Base-by-base conservation (phyloP, 2,888 invertebrate genomes). In the Aspidiotus rigidus region DNA sequence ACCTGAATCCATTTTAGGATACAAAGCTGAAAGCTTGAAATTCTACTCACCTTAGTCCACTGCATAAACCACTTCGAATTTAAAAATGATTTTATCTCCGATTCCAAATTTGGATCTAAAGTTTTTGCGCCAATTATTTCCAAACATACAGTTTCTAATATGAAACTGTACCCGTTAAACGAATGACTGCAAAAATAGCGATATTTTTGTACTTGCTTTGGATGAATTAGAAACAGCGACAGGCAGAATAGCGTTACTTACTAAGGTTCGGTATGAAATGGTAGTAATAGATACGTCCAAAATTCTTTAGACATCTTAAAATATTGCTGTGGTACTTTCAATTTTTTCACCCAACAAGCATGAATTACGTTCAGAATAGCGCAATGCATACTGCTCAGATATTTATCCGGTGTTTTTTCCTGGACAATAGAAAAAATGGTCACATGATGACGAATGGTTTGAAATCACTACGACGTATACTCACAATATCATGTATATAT, bases 131-230 rank as follows among this genome's bases (percentile, higher is more conserved):
- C 15, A 7, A 49, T 17, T 13, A 67, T 67, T 67, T 67, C 67
- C 67, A 67, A 59, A n/a, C 67, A 67, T 15, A 67, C 42, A 6
- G 67, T 67, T 67, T 67, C 67, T 40, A 67, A 67, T 49, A 67
- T 60, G 53, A 67, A 67, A 44, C 59, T 49, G 40, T 67, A 67
- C n/a, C 67, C 67, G 44, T 60, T 60, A 15, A 67, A 67, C 7
- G 67, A 49, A 2, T 49, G 49, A 7, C 67, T 67, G 17, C 56
- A 59, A 59, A 11, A 28, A 13, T 10, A 28, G 6, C 16, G 5
- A 28, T 39, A 59, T 28, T 59, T 17, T 59, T 9, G 3, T 6
- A 28, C 17, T 7, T 11, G 5, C 6, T 17, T 7, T 7, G n/a
- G 28, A 39, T 59, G 39, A 59, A 28, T 59, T 10, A 39, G 2